These are phyloP conservation scores for Gastrophryne carolinensis DNA, from an alignment of 2,797 vertebrate species.

Conservation along the genomic window DNA sequence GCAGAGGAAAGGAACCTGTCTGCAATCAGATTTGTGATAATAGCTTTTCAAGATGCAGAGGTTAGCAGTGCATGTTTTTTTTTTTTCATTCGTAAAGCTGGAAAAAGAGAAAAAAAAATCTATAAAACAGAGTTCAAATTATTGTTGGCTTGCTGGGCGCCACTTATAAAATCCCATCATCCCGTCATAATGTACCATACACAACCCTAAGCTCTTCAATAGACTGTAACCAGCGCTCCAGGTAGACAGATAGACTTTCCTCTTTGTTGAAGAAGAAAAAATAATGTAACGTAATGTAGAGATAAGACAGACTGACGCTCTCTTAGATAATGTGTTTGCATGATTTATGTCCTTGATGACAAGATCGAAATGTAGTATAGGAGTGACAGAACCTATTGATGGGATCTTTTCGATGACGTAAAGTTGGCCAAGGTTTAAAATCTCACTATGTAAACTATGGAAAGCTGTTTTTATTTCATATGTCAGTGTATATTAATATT, in stretches of 20 bases:
- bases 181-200: slow-evolving; percentile 18
- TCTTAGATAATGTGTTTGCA: slow-evolving; percentile 3
- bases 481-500: too few species aligned
- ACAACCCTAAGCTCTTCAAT: slow-evolving; percentile 54
- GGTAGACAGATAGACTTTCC: slow-evolving; percentile 50
- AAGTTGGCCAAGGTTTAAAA: slow-evolving; percentile 1
- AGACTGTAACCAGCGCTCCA: slow-evolving; percentile 50
- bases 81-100: background rate
- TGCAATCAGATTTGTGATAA: slow-evolving; percentile 43
- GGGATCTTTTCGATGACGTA: background rate
- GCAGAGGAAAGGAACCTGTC: slow-evolving; percentile 23
- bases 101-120: slow-evolving; percentile 1
- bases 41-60: slow-evolving; percentile 38
- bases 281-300: slow-evolving; percentile 39
- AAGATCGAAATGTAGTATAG: slow-evolving; percentile 18
- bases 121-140: slow-evolving; percentile 16
- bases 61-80: background rate
- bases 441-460: background rate
- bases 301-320: slow-evolving; percentile 42
- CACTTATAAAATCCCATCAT: slow-evolving; percentile 30
- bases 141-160: slow-evolving; percentile 32
- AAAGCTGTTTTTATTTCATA: too few species aligned
- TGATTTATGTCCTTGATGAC: slow-evolving; percentile 45
- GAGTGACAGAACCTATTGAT: slow-evolving; percentile 11
- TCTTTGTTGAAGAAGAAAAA: slow-evolving; percentile 19